Conservation (phyloP, 2,888 invertebrate genomes). For the Peribatodes rhomboidaria region DNA sequence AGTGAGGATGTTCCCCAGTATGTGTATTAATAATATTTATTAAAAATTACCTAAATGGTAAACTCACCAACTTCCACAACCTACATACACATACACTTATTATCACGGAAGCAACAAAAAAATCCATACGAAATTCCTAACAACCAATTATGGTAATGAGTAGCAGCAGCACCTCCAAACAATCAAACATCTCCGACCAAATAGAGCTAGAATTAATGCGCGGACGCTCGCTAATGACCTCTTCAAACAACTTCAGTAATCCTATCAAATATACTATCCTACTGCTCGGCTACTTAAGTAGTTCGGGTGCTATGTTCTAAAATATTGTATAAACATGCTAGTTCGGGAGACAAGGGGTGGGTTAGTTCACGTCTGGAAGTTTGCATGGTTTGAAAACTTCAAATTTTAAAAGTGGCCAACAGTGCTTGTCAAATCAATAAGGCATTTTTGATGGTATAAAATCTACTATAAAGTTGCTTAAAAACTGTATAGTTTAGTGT, state of each 20-base stretch:
- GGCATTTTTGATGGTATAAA: too few species aligned
- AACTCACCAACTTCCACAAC: too few species aligned
- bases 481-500: too few species aligned
- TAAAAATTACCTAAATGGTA: too few species aligned
- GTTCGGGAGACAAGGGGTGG: slow-evolving; percentile 38
- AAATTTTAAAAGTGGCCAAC: too few species aligned
- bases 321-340: slow-evolving; percentile 61
- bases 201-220: slow-evolving; percentile 36
- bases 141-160: slow-evolving; percentile 34
- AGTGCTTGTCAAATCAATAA: too few species aligned
- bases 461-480: too few species aligned
- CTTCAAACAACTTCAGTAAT: slow-evolving; percentile 57
- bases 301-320: slow-evolving; percentile 59
- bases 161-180: slow-evolving; percentile 21
- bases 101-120: slow-evolving; percentile 27
- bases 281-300: slow-evolving; percentile 66
- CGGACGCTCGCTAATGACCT: slow-evolving; percentile 49
- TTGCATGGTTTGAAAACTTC: not conserved
- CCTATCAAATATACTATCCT: slow-evolving; percentile 51
- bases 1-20: too few species aligned
- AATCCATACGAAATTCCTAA: slow-evolving; percentile 21
- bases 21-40: too few species aligned
- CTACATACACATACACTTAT: slow-evolving; percentile 1
- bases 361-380: not conserved
- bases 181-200: slow-evolving; percentile 22